phyloP scores from a whole-genome alignment of 1,140 invertebrate genomes.

The Colletes latitarsis region DNA sequence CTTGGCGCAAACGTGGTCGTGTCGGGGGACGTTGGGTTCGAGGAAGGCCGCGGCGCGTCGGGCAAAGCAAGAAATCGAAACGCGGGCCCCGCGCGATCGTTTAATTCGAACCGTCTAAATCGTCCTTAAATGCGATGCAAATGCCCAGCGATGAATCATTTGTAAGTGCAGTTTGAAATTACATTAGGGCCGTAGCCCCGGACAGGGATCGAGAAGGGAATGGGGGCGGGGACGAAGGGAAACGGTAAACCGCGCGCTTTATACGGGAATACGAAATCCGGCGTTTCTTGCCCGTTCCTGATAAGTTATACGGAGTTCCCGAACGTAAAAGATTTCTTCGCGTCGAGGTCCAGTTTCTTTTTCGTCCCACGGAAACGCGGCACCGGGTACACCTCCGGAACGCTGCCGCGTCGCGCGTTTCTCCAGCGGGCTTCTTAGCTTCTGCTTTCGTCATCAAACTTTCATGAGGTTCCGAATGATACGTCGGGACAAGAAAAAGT shows the following conservation, averaged over 20 bases:
- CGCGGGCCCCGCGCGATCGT: background rate
- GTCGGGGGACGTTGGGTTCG: background rate
- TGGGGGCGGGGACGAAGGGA: background rate
- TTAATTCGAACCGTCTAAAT: slow-evolving; percentile 20
- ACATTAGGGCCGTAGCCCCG: slow-evolving; percentile 3
- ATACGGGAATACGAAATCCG: slow-evolving; percentile 45
- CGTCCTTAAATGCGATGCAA: slow-evolving; percentile 45
- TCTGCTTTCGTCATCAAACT: slow-evolving; percentile 75
- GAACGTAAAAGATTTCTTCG: slow-evolving; percentile 31
- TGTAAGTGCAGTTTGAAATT: slow-evolving; percentile 32
- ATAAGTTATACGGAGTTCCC: slow-evolving; percentile 56
- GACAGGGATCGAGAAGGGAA: too few relatives aligned
- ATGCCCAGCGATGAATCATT: slow-evolving; percentile 38
- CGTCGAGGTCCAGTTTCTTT: slow-evolving; percentile 48
- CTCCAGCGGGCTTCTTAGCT: slow-evolving; percentile 54
- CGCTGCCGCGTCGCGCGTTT: slow-evolving; percentile 27
- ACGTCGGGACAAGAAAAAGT: slow-evolving; percentile 61
- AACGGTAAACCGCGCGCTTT: slow-evolving; percentile 29
- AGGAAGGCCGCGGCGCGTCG: background rate
- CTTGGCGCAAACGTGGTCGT: background rate
- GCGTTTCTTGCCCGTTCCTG: slow-evolving; percentile 48
- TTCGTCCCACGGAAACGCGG: slow-evolving; percentile 49
- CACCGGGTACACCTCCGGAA: slow-evolving; percentile 52
- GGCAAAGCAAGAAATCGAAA: slow-evolving; percentile 14
- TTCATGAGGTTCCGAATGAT: slow-evolving; percentile 74